phyloP scores from a whole-genome alignment of 2,113 vertebrate species.

The Glareola pratincola region DNA sequence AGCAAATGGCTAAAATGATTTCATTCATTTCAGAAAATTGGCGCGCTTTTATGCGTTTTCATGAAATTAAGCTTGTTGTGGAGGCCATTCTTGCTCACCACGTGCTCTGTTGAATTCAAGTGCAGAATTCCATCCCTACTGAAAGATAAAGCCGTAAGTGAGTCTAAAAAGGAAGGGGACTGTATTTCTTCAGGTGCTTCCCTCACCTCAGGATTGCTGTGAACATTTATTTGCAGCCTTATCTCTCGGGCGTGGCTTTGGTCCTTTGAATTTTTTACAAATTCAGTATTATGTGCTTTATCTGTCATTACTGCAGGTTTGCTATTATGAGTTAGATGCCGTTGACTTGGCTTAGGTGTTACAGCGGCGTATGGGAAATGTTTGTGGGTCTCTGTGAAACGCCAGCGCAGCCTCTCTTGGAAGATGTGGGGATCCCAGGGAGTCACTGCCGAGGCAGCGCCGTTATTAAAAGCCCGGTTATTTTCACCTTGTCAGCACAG shows the following conservation, averaged over 20 bases:
- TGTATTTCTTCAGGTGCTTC: neutral
- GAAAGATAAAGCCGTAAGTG: neutral
- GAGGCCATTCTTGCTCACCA: neutral
- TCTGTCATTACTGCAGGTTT: neutral
- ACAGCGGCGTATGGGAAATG: neutral
- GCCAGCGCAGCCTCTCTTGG: neutral
- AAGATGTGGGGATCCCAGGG: neutral
- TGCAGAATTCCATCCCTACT: neutral
- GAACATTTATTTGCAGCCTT: neutral
- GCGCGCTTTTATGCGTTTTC: neutral
- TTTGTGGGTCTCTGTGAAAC: neutral
- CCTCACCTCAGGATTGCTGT: neutral
- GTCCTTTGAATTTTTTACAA: neutral
- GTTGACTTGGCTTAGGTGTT: conserved; percentile 1
- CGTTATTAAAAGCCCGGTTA: neutral
- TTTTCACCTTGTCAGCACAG: neutral
- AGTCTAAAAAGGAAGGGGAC: neutral
- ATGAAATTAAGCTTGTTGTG: neutral
- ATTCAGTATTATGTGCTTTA: neutral
- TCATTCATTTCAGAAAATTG: neutral
- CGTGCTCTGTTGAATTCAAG: neutral
- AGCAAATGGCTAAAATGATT: neutral
- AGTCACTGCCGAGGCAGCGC: neutral
- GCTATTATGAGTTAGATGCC: neutral
- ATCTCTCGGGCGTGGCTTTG: neutral